Conservation (phyloP, 2,888 invertebrate species). For the Drosophila gaucha region DNA sequence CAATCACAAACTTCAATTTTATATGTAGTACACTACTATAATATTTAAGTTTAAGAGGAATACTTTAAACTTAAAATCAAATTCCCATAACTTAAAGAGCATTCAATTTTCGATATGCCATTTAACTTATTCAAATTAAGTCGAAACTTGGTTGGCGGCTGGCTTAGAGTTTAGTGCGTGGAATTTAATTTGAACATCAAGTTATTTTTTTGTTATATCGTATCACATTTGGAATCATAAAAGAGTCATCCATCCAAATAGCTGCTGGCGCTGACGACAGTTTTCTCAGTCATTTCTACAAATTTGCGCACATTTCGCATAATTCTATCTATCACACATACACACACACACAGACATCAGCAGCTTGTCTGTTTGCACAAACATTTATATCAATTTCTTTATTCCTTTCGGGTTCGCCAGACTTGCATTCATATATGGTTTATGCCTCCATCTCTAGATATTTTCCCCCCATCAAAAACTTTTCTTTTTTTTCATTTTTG, state of each 20-base stretch:
- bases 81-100: background rate
- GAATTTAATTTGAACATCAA: constrained; percentile 33
- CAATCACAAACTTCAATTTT: too few relatives aligned
- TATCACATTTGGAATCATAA: constrained; percentile 44
- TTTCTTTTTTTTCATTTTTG: constrained; percentile 31
- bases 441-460: background rate
- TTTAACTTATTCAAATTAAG: background rate
- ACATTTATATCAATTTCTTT: constrained; percentile 79
- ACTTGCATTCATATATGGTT: constrained; percentile 53
- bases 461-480: constrained; percentile 4
- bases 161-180: background rate
- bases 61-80: too few relatives aligned
- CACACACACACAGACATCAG: constrained; percentile 1
- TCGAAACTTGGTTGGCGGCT: background rate
- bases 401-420: constrained; percentile 53
- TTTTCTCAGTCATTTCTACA: constrained; percentile 48
- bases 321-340: constrained; percentile 49
- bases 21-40: too few relatives aligned
- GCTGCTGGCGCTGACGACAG: constrained; percentile 41
- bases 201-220: constrained; percentile 12
- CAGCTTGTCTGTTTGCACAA: constrained; percentile 49
- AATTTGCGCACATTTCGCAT: constrained; percentile 71
- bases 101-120: background rate
- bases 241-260: constrained; percentile 61
- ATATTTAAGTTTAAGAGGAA: too few relatives aligned